Evolutionary conservation across 2,888 invertebrate genomes (phyloP), one percentile per base, ranked within the genome.

Genomic region (Synergus gifuensis): DNA sequence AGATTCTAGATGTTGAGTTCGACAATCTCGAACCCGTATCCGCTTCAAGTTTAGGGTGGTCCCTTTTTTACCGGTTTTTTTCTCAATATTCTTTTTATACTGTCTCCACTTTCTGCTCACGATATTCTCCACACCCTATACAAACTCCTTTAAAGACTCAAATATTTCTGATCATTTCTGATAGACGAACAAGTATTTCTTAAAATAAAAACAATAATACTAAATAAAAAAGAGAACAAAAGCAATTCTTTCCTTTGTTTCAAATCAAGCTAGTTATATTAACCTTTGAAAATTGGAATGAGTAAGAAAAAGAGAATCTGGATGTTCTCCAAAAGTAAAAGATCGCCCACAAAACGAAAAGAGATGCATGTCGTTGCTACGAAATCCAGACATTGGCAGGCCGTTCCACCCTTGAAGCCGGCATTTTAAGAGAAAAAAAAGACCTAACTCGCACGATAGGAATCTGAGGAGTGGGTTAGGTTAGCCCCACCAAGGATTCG

Each of bases 331-430:
- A 78, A 73, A 67, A 76, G 36, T 42, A 81, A 78, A 80, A 83
- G 76, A 76, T 77, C 49, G 79, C 76, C 60, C 44, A 46, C 42
- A 81, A 79, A 80, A 79, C 82, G 85, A 86, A 87, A 85, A 85
- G 85, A 84, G 85, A 84, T 77, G n/a, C 36, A 80, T 85, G 87
- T 87, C 86, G 85, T 87, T 88, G 86, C 73, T 54, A 73, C 73
- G 54, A 58, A 54, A n/a, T 73, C 54, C 73, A 73, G 73, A 73
- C 73, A 73, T 73, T 73, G 54, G 36, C n/a, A 73, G 81, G 78
- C 78, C 85, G 81, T 82, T 83, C 79, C 79, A 85, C 83, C 85
- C 84, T 82, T 83, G 81, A 82, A 62, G 64, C 44, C 67, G 54
- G 40, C 73, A 54, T 77, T 77, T 36, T 4, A 67, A 11, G 42